phyloP scores from a whole-genome alignment of 2,113 vertebrate species.

The Prolemur simus region DNA sequence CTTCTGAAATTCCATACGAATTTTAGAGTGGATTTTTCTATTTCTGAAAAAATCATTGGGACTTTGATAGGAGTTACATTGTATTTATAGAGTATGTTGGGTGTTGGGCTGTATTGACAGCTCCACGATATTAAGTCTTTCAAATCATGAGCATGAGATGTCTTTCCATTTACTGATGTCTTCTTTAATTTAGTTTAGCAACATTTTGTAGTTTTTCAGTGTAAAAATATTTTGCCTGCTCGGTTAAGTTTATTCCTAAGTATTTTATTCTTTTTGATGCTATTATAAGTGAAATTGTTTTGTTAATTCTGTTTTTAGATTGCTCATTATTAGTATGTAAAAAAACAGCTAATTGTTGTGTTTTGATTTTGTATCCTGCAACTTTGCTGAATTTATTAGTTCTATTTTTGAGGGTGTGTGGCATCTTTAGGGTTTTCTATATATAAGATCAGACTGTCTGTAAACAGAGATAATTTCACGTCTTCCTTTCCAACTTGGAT shows the following conservation, averaged over 20 bases:
- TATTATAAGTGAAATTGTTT: background rate
- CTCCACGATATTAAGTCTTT: background rate
- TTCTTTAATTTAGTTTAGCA: conserved; percentile 12
- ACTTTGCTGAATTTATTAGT: background rate
- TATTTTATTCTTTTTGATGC: background rate
- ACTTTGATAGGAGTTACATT: background rate
- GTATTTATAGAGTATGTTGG: background rate
- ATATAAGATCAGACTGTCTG: background rate
- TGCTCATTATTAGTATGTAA: background rate
- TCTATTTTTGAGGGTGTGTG: background rate
- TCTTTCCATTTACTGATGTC: background rate
- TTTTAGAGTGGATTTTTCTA: background rate
- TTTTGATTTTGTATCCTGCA: background rate
- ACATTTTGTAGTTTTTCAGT: background rate
- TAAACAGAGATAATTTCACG: background rate
- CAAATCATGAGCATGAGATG: background rate
- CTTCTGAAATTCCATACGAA: background rate
- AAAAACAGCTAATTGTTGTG: background rate
- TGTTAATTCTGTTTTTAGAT: background rate
- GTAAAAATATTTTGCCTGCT: background rate
- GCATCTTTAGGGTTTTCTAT: background rate
- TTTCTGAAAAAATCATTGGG: background rate
- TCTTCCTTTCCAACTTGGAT: background rate
- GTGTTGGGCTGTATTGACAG: background rate
- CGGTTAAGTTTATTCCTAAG: background rate